Evolutionary conservation across 1,140 invertebrate species (phyloP).

Genomic region (Monomorium pharaonis): DNA sequence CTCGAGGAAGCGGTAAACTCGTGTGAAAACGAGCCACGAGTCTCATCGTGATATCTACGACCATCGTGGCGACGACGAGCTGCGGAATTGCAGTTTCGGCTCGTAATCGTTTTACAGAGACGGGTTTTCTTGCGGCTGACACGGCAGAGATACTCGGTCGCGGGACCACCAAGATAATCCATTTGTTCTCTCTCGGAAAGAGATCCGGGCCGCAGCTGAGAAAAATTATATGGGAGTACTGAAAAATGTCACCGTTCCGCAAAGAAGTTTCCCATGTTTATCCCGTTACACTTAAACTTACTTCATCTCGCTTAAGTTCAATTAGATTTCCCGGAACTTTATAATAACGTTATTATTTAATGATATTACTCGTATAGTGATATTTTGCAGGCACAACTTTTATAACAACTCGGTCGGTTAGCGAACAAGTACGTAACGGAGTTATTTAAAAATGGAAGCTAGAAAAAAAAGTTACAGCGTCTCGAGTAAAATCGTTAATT

Average conservation of each 20-base stretch:
- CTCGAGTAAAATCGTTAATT: constrained; percentile 47
- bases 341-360: constrained; percentile 53
- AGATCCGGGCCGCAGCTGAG: constrained; percentile 34
- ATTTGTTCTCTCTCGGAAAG: constrained; percentile 41
- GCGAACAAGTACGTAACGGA: constrained; percentile 13
- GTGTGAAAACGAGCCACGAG: constrained; percentile 37
- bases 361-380: constrained; percentile 31
- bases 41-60: constrained; percentile 27
- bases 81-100: constrained; percentile 9
- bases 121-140: constrained; percentile 49
- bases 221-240: constrained; percentile 54
- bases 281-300: constrained; percentile 58
- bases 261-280: constrained; percentile 57
- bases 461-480: constrained; percentile 40
- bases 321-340: constrained; percentile 50
- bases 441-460: constrained; percentile 41
- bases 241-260: constrained; percentile 50
- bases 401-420: constrained; percentile 21
- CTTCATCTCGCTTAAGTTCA: constrained; percentile 57
- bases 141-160: constrained; percentile 43
- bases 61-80: not conserved
- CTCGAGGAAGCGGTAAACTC: constrained; percentile 21
- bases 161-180: constrained; percentile 45
- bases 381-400: constrained; percentile 38
- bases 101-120: constrained; percentile 48